phyloP scores from a whole-genome alignment of 1,140 invertebrate genomes.

The Hycleus cichorii region DNA sequence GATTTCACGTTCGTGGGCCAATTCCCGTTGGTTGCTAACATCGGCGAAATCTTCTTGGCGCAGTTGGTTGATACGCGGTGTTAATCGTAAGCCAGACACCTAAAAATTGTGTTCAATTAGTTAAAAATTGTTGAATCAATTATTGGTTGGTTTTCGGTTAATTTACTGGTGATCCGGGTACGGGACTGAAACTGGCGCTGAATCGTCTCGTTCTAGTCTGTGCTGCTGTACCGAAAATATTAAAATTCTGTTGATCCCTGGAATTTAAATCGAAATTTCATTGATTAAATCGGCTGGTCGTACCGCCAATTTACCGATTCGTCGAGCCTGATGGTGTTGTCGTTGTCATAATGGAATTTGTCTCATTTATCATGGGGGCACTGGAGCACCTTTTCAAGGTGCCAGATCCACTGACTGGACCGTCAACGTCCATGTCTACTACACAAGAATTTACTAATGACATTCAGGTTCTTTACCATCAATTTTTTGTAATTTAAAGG shows the following conservation, averaged over 20 bases:
- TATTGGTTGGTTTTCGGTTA: not conserved
- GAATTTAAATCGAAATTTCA: not conserved
- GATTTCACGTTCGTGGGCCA: constrained; percentile 81
- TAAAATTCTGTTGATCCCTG: constrained; percentile 45
- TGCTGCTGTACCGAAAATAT: constrained; percentile 48
- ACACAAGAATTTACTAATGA: constrained; percentile 35
- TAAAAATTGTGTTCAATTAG: not conserved
- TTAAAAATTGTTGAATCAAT: not conserved
- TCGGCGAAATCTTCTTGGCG: constrained; percentile 83
- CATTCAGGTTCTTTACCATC: constrained; percentile 28
- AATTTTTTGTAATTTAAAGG: constrained; percentile 10
- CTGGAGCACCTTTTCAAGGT: constrained; percentile 72
- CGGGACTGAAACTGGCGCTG: constrained; percentile 74
- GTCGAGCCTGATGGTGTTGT: constrained; percentile 43
- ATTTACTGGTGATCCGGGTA: constrained; percentile 47
- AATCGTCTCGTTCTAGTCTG: constrained; percentile 64
- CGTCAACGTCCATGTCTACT: constrained; percentile 54
- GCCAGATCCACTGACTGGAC: constrained; percentile 41
- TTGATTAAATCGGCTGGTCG: not conserved
- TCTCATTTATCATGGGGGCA: constrained; percentile 75
- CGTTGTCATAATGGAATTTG: constrained; percentile 41
- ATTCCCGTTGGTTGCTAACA: constrained; percentile 68
- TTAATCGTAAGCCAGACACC: constrained; percentile 57
- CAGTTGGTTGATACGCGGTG: constrained; percentile 76
- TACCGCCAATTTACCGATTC: constrained; percentile 38